A percentile compares a stretch with the other conserved stretches of the same genome.
These are phyloP conservation scores for Cheirogaleus major DNA, from an alignment of 2,797 vertebrate genomes.

Conservation along the genomic window DNA sequence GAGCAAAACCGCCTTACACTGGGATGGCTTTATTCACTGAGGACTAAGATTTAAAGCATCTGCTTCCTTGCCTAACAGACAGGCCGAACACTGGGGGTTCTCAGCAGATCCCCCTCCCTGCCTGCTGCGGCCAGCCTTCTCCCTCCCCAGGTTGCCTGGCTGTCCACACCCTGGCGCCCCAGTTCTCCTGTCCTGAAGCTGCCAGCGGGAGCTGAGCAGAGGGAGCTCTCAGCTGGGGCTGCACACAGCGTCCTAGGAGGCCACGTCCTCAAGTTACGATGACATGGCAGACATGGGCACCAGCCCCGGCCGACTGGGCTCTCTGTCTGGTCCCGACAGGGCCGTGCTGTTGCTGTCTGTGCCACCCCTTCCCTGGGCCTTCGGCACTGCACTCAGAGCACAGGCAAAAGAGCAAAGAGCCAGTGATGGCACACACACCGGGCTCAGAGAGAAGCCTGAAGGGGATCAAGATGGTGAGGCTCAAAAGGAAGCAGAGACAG, in stretches of 20 bases:
- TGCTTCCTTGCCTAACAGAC: neutral
- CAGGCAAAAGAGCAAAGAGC: neutral
- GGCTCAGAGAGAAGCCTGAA: neutral
- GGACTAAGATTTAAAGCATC: neutral
- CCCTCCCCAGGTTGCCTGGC: neutral
- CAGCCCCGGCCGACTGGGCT: neutral
- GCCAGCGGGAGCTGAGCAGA: neutral
- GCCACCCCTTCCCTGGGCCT: neutral
- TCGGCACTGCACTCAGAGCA: neutral
- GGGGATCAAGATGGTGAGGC: fast-evolving
- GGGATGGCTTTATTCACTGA: neutral
- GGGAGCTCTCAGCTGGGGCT: neutral
- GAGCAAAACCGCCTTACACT: neutral
- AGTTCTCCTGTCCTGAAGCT: neutral
- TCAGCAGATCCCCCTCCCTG: neutral
- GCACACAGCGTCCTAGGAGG: neutral
- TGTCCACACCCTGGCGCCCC: neutral
- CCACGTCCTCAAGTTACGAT: neutral
- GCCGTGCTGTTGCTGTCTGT: neutral
- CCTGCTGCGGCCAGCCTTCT: neutral
- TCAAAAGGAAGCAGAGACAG: neutral
- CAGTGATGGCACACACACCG: fast-evolving
- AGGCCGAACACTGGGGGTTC: neutral
- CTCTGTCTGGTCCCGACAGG: neutral
- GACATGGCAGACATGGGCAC: neutral